Conservation (phyloP, 2,888 invertebrate genomes). For the Cabera pusaria region DNA sequence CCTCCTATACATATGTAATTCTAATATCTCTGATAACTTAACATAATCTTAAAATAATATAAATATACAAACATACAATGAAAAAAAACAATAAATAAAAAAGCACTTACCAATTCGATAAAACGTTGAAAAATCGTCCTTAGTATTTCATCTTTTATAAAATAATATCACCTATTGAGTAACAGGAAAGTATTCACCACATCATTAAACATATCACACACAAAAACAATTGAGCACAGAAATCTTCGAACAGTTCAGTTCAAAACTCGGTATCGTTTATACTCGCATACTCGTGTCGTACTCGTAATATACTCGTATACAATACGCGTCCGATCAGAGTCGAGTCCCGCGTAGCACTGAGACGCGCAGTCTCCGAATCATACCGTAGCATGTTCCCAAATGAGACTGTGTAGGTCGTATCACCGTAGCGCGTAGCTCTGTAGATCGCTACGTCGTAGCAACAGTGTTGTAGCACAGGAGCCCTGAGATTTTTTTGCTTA, state of each 20-base stretch:
- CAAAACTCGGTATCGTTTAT: not conserved
- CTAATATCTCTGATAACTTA: no score
- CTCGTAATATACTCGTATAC: slow-evolving; percentile 17
- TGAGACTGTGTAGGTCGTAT: slow-evolving; percentile 39
- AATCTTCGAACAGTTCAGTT: no score
- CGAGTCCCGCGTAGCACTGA: slow-evolving; percentile 60
- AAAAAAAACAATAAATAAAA: not conserved
- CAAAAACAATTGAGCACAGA: no score
- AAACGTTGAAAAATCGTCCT: slow-evolving; percentile 32
- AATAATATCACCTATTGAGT: slow-evolving; percentile 17
- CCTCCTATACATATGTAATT: no score
- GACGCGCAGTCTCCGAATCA: slow-evolving; percentile 74
- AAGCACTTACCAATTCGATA: slow-evolving; percentile 22
- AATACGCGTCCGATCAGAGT: slow-evolving; percentile 38
- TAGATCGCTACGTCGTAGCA: slow-evolving; percentile 28
- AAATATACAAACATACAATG: not conserved
- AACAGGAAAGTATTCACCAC: slow-evolving; percentile 19
- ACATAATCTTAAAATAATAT: not conserved
- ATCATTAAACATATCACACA: no score
- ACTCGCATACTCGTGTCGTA: slow-evolving; percentile 16
- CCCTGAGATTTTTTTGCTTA: no score
- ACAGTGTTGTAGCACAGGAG: slow-evolving; percentile 28
- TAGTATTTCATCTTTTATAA: slow-evolving; percentile 31
- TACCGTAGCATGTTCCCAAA: slow-evolving; percentile 49
- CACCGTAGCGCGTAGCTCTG: slow-evolving; percentile 1